Evolutionary conservation across 2,888 invertebrate genomes (phyloP).

Genomic region (Exocentrus adspersus): DNA sequence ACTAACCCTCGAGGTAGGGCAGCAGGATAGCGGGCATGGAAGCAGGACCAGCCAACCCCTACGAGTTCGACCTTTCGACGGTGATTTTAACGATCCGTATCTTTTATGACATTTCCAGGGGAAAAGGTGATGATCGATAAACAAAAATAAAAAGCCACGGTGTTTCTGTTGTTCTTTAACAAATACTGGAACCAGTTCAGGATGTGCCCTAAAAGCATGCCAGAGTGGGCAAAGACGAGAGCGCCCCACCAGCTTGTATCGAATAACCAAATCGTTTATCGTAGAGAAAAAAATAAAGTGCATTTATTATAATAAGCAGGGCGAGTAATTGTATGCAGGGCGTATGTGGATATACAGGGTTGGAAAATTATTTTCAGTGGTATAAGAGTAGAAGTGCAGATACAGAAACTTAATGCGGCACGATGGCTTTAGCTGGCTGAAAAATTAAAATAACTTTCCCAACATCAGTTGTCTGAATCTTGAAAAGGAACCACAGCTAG

Average conservation of each 20-base stretch:
- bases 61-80: constrained; percentile 50
- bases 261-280: neutral
- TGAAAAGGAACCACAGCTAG: too few species aligned
- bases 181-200: constrained; percentile 13
- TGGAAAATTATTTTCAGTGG: too few species aligned
- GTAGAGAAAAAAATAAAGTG: too few species aligned
- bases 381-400: too few species aligned
- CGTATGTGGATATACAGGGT: too few species aligned
- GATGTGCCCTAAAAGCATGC: constrained; percentile 13
- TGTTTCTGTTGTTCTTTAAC: constrained; percentile 7
- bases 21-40: constrained; percentile 6
- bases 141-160: constrained; percentile 28
- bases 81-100: constrained; percentile 58
- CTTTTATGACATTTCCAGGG: constrained; percentile 56
- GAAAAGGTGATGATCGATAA: constrained; percentile 55
- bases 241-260: neutral
- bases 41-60: constrained; percentile 16
- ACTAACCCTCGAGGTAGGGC: constrained; percentile 8
- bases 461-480: too few species aligned
- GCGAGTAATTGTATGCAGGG: too few species aligned
- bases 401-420: too few species aligned
- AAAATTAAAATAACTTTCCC: too few species aligned
- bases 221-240: neutral
- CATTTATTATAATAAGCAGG: too few species aligned
- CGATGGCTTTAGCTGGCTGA: too few species aligned